A percentile compares a stretch with the other conserved stretches of the same genome.
phyloP scores from a whole-genome alignment of 1,140 invertebrate genomes.

The Diprion similis region DNA sequence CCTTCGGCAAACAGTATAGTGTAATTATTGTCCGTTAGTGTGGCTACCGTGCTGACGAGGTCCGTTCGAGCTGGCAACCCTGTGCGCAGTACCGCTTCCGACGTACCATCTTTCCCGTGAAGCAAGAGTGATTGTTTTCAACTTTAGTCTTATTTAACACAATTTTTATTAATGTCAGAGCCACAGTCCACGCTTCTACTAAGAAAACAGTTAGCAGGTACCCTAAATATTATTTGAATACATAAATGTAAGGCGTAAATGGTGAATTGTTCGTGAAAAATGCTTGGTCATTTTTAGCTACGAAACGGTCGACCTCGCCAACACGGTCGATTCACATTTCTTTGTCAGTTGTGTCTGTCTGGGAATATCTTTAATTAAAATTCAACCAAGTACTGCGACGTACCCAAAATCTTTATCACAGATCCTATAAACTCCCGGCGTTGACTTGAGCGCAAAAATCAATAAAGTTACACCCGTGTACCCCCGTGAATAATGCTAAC shows the following conservation, averaged over 20 bases:
- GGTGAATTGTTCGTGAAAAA: conserved; percentile 29
- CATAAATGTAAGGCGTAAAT: conserved; percentile 33
- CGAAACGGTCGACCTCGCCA: conserved; percentile 46
- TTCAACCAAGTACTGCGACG: background rate
- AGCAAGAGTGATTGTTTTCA: conserved; percentile 61
- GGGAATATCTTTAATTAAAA: conserved; percentile 17
- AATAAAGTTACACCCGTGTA: conserved; percentile 47
- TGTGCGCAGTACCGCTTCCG: conserved; percentile 53
- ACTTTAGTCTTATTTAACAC: conserved; percentile 59
- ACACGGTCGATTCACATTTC: conserved; percentile 33
- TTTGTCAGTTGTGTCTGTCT: conserved; percentile 18
- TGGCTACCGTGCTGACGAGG: background rate
- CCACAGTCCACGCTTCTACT: conserved; percentile 93
- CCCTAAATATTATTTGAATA: conserved; percentile 20
- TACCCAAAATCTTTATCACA: background rate
- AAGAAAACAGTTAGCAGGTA: conserved; percentile 95
- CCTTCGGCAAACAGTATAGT: background rate
- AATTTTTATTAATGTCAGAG: conserved; percentile 86
- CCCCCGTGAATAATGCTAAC: conserved; percentile 43
- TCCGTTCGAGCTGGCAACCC: background rate
- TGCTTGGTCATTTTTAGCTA: conserved; percentile 44
- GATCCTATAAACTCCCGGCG: background rate
- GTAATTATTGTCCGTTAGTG: background rate
- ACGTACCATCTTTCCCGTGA: conserved; percentile 59
- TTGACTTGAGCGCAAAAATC: conserved; percentile 56